These are phyloP conservation scores for Limnodromus scolopaceus DNA, from an alignment of 2,797 vertebrate species.

Conservation along the genomic window DNA sequence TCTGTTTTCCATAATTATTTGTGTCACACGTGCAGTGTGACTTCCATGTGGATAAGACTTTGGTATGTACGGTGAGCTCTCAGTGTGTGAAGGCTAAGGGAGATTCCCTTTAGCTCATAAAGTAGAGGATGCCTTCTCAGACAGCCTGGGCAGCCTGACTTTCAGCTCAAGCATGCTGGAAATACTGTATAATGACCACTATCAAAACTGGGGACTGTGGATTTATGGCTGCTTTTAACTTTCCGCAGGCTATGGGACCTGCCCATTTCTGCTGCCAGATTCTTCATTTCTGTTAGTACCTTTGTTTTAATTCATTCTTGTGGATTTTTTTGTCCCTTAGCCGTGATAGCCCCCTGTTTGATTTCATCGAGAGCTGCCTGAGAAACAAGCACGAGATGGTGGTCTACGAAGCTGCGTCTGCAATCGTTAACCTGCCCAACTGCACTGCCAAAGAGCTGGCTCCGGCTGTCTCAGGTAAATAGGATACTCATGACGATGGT, in stretches of 20 bases:
- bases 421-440: conserved; percentile 82
- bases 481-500: accelerated
- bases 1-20: not conserved
- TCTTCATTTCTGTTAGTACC: not conserved
- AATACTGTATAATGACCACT: not conserved
- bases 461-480: conserved; percentile 81
- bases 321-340: conserved; percentile 27
- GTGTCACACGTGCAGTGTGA: not conserved
- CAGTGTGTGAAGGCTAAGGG: not conserved
- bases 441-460: conserved; percentile 85
- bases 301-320: not conserved
- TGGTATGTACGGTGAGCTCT: not conserved
- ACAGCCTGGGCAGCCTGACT: not conserved
- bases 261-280: not conserved
- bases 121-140: not conserved
- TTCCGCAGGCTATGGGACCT: not conserved
- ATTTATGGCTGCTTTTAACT: not conserved
- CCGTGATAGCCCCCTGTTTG: conserved; percentile 82
- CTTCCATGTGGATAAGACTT: not conserved
- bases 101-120: not conserved
- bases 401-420: conserved; percentile 85
- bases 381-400: conserved; percentile 87
- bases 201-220: not conserved
- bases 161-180: not conserved
- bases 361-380: conserved; percentile 84